Conservation (phyloP, 23 tunicate species). For the Phallusia fumigata region DNA sequence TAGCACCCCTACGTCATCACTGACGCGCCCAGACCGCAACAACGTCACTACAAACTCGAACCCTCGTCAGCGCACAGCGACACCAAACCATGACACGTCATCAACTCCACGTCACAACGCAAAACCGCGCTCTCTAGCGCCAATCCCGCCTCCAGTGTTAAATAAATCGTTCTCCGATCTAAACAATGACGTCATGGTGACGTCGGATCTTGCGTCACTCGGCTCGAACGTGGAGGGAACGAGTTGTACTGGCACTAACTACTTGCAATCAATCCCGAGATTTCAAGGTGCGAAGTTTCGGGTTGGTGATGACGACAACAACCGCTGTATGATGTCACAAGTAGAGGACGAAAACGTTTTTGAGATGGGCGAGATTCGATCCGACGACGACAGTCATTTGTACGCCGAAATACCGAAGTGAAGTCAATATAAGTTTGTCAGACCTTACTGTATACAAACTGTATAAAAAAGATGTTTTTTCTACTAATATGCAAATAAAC, state of each 20-base stretch:
- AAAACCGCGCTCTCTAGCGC: not conserved
- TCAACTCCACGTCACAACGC: not conserved
- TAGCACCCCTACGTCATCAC: not conserved
- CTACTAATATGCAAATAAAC: too few relatives aligned
- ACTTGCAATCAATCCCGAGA: not conserved
- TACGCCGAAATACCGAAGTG: conserved; percentile 31
- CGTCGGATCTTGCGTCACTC: not conserved
- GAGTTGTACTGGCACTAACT: not conserved
- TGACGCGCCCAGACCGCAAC: not conserved
- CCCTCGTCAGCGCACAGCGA: not conserved
- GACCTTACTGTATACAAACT: too few relatives aligned
- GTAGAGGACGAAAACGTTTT: not conserved
- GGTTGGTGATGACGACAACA: not conserved
- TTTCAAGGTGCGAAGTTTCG: not conserved
- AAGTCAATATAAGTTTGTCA: not conserved
- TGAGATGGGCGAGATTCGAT: not conserved
- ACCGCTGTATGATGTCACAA: not conserved
- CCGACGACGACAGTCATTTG: conserved; percentile 17
- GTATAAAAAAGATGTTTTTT: too few relatives aligned
- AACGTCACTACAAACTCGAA: not conserved
- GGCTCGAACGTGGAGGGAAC: not conserved
- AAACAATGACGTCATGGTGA: not conserved
- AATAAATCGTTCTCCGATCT: not conserved
- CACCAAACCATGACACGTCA: not conserved
- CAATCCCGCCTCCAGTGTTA: not conserved